phyloP scores from a whole-genome alignment of 1,140 invertebrate genomes.

The Oncopeltus fasciatus region DNA sequence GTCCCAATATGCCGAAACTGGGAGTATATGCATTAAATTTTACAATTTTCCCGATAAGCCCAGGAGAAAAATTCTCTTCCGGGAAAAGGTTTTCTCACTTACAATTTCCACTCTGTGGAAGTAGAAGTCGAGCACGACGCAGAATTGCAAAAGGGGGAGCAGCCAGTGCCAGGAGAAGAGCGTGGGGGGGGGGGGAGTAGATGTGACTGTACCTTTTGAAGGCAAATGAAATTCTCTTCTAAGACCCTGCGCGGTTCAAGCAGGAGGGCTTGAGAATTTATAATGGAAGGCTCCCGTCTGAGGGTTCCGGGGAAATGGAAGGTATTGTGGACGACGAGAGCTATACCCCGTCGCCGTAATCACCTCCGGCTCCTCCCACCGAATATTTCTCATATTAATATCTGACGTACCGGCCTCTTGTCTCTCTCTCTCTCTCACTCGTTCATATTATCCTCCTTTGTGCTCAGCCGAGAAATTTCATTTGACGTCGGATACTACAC shows the following conservation, averaged over 20 bases:
- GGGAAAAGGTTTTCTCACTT: no score
- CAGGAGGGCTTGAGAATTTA: background rate
- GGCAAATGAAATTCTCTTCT: conserved; percentile 5
- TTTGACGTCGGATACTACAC: background rate
- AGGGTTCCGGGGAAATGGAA: conserved; percentile 5
- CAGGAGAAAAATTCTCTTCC: no score
- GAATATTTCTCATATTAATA: conserved; percentile 4
- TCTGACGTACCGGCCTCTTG: background rate
- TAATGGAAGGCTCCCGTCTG: background rate
- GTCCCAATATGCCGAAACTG: no score
- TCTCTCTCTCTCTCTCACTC: background rate
- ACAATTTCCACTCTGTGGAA: no score
- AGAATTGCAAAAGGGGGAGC: no score
- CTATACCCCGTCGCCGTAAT: background rate
- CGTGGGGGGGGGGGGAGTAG: background rate
- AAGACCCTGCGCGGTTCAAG: background rate
- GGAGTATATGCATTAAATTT: no score
- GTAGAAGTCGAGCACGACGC: no score
- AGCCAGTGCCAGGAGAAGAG: background rate
- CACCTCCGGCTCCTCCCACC: background rate
- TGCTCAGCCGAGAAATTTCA: background rate
- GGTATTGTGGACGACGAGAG: conserved; percentile 4
- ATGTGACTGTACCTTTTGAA: conserved; percentile 5
- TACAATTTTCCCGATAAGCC: no score
- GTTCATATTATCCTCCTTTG: background rate